These are phyloP conservation scores for Heliconius nattereri DNA, from an alignment of 1,140 invertebrate genomes.

Conservation along the genomic window DNA sequence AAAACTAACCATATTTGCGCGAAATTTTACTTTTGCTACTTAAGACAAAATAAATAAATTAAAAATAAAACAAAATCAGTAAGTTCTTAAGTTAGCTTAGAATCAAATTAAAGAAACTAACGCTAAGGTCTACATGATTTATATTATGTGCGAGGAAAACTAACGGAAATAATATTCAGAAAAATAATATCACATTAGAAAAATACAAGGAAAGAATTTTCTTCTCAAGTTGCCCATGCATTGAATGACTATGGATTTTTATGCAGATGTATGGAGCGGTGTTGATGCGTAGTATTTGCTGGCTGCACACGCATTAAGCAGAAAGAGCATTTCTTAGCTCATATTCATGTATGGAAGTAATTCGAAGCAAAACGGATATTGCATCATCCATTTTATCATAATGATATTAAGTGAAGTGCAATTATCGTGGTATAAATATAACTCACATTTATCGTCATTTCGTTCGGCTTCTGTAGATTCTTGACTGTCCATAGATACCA, in stretches of 20 bases:
- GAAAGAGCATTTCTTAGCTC: background rate
- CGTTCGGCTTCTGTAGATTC: constrained; percentile 62
- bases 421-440: background rate
- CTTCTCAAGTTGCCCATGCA: background rate
- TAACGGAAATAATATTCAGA: background rate
- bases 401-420: background rate
- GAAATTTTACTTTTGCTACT: background rate
- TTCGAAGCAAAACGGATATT: background rate
- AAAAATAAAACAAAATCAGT: background rate
- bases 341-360: background rate
- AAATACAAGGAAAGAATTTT: background rate
- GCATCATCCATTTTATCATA: background rate
- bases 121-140: background rate
- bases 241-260: background rate
- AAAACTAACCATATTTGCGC: too few relatives aligned
- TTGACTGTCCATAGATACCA: constrained; percentile 71
- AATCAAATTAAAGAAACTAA: background rate
- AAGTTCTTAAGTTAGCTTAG: background rate
- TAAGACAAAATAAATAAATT: background rate
- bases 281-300: constrained; percentile 1
- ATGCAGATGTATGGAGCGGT: background rate
- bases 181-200: background rate
- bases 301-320: background rate
- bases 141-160: background rate
- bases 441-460: constrained; percentile 76